phyloP scores from a whole-genome alignment of 2,888 invertebrate species.

The Sinhomidia bicolor region DNA sequence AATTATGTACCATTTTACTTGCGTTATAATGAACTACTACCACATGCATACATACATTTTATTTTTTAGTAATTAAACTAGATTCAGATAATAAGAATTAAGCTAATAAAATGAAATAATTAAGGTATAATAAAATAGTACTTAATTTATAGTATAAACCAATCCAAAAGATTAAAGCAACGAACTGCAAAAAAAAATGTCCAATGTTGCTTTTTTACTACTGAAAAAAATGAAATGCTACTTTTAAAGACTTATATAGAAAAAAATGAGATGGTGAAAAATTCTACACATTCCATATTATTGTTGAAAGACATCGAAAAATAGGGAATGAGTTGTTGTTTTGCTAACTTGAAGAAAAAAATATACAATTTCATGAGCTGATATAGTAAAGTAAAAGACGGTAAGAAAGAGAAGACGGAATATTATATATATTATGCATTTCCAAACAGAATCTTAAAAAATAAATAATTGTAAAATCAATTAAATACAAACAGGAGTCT shows the following conservation, averaged over 20 bases:
- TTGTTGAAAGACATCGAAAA: conserved; percentile 58
- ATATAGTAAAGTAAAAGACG: no score
- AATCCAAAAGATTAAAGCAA: conserved; percentile 9
- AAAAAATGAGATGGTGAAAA: no score
- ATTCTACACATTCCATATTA: conserved; percentile 47
- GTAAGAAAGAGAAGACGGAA: neutral
- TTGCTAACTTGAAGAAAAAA: no score
- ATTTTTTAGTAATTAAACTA: no score
- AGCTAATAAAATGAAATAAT: neutral
- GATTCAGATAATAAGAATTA: neutral
- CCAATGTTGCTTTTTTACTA: no score
- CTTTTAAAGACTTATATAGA: conserved; percentile 45
- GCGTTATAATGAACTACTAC: no score
- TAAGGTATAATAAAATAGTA: neutral
- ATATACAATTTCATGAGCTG: no score
- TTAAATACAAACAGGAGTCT: no score
- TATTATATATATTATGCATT: neutral
- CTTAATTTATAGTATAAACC: neutral
- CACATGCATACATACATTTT: no score
- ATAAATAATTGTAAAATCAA: no score
- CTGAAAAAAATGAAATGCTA: neutral
- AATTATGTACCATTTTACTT: no score
- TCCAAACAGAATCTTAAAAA: no score
- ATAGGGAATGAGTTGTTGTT: conserved; percentile 5
- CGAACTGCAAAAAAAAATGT: conserved; percentile 31